Evolutionary conservation across 2,888 invertebrate species (phyloP), one percentile per base, ranked within the genome.

Genomic region (Orchestes rusci): DNA sequence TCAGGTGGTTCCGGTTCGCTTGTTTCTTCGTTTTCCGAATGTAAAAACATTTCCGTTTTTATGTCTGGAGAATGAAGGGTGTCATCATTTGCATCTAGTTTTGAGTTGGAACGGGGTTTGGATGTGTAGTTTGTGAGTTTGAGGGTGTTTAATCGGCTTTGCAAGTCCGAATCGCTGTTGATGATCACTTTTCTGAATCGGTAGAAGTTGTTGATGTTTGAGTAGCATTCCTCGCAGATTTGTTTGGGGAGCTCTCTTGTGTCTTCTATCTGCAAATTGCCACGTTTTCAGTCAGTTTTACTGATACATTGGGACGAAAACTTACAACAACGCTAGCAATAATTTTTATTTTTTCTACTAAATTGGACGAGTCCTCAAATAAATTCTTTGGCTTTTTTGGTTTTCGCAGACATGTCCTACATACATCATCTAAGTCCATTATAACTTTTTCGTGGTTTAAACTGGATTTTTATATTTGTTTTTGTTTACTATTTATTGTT

Each of bases 131-230:
- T 40, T 34, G 41, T 50, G 29, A 38, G 45, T 43, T 53, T 51
- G 20, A 57, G 38, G 23, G 51, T 50, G 5, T 44, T 43, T 16
- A 45, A 40, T 37, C 54, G 43, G 28, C 56, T 52, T 33, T 39
- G 47, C 38, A 61, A 46, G 43, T 60, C 60, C 27, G 49, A 50
- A 34, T 62, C 54, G 34, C 50, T 53, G 35, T 57, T 56, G 32
- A 58, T 55, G 23, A 63, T 57, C 3, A 60, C 53, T 53, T 60
- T 58, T 32, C 58, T 52, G 46, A 63, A 63, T 41, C 57, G 58
- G 39, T 56, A 61, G 19, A 59, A 55, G 38, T 46, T 55, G 36
- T 59, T 60, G 28, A 62, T 48, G 41, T 62, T 62, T 12, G 47
- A 50, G 3, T 53, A 36, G 45, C 63, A 63, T 48, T 59, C 58